These are phyloP conservation scores for Boloria selene DNA, from an alignment of 2,888 invertebrate genomes.

Conservation along the genomic window DNA sequence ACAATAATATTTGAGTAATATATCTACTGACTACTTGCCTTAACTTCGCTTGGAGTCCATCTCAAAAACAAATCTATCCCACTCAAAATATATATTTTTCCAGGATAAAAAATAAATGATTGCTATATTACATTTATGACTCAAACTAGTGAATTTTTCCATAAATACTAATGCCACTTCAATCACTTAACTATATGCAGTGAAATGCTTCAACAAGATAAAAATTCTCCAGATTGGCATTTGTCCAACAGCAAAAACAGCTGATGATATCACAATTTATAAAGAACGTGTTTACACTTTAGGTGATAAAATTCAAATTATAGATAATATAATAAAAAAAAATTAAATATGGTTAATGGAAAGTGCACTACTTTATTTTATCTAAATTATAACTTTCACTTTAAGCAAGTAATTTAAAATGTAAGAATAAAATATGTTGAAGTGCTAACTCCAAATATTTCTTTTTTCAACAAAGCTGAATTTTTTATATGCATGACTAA, in stretches of 20 bases:
- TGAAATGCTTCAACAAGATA: neutral
- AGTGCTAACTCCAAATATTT: too few relatives aligned
- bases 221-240: constrained; percentile 22
- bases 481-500: too few relatives aligned
- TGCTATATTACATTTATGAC: too few relatives aligned
- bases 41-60: too few relatives aligned
- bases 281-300: neutral
- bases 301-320: neutral
- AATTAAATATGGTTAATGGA: neutral
- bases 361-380: too few relatives aligned
- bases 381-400: too few relatives aligned
- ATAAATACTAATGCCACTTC: neutral
- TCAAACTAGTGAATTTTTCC: too few relatives aligned
- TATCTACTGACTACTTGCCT: neutral
- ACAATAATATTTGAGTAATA: neutral
- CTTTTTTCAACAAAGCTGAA: too few relatives aligned
- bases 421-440: too few relatives aligned
- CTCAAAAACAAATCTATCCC: neutral
- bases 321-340: constrained; percentile 2
- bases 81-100: neutral
- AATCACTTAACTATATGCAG: neutral
- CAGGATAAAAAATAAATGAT: too few relatives aligned
- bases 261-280: constrained; percentile 25
- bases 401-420: too few relatives aligned
- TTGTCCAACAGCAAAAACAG: constrained; percentile 19